These are phyloP conservation scores for Carettochelys insculpta DNA, from an alignment of 2,113 vertebrate genomes.

Conservation along the genomic window DNA sequence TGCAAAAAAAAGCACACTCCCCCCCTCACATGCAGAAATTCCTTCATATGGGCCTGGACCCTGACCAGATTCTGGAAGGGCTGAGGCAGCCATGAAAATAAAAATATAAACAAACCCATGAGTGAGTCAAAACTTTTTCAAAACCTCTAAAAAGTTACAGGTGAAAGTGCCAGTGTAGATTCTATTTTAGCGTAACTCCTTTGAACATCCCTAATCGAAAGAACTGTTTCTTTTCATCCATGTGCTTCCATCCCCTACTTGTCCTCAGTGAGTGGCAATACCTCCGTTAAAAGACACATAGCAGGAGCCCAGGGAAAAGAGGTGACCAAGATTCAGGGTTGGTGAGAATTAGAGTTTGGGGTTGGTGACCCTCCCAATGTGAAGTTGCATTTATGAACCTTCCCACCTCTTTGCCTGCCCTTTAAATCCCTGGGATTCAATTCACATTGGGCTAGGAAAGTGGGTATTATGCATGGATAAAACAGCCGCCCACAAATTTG, in stretches of 20 bases:
- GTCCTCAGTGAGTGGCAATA: neutral
- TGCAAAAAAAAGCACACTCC: no score
- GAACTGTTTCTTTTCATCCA: neutral
- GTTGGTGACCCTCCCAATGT: neutral
- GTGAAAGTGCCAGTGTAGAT: neutral
- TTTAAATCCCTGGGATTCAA: neutral
- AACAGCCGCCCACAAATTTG: neutral
- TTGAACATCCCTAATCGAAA: neutral
- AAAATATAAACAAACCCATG: neutral
- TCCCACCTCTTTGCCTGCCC: neutral
- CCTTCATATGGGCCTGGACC: no score
- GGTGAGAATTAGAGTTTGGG: neutral
- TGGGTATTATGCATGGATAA: neutral
- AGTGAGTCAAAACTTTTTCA: neutral
- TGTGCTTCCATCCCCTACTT: neutral
- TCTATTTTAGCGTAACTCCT: neutral
- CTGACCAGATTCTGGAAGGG: neutral
- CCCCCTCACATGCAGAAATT: no score
- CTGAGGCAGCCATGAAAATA: neutral
- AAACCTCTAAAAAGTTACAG: neutral
- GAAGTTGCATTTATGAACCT: neutral
- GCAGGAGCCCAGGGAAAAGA: neutral
- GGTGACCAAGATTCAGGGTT: neutral
- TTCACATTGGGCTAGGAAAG: neutral
- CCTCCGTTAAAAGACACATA: neutral